Evolutionary conservation across 2,888 invertebrate genomes (phyloP), one percentile per base, ranked within the genome.

Genomic region (Spodoptera exigua): DNA sequence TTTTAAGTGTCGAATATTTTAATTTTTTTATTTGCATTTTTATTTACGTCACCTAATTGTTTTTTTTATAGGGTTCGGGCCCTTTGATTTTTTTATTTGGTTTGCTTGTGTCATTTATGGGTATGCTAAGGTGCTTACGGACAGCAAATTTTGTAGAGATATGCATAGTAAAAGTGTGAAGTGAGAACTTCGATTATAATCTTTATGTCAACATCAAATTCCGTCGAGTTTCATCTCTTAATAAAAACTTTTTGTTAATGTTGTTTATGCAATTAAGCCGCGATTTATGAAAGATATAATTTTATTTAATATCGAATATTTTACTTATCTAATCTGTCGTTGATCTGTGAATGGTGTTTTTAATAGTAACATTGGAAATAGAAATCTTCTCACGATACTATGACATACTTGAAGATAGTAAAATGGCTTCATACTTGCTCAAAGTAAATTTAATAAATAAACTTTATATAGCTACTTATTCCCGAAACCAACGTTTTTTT

Each of bases 21-120:
- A 27, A 69, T 71, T 58, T 52, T 64, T 67, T 67, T 70, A 73
- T 78, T 76, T 78, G 59, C 70, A 76, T 73, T 70, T 70, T 76
- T 78, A 78, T 78, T 68, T 65, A 58, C 54, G 18, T 18, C 2
- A 76, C 70, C 78, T 76, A 76, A 70, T 78, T 78, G 61, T 71
- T 60, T 32, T 63, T 34, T 61, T 58, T 59, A 41, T 59, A n/a
- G n/a, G 45, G 5, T 56, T 43, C 65, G 76, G 76, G 48, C 46
- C 46, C 63, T 77, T 78, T 77, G 61, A 76, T 34, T 41, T 68
- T n/a, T 78, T 76, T 63, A 78, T 27, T 7, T 7, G 7, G 27
- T 27, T 27, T 27, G 27, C 9, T 27, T 27, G 9, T 5, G 43
- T 61, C 39, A 43, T 47, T 43, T 63, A 60, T 76, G 61, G 76